Evolutionary conservation across 2,797 vertebrate species (phyloP), one percentile per base, ranked within the genome.

Genomic region (Acipenser ruthenus): DNA sequence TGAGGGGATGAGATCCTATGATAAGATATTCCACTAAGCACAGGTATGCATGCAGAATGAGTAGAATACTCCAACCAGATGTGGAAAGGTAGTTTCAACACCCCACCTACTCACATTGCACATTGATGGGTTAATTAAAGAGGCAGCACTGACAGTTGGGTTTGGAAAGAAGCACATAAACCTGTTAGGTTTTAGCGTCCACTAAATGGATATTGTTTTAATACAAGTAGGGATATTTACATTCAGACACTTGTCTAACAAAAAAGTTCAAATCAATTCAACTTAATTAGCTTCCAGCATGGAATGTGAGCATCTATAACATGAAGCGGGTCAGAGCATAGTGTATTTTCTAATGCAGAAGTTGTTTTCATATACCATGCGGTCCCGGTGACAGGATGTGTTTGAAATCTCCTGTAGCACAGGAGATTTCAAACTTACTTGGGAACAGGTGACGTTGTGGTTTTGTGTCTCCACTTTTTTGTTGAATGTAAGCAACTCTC

Each of bases 81-180:
- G 77, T 15, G 75, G 75, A 76, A 65, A 15, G 68, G 69, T 71
- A 75, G 82, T 85, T 70, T 80, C 84, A 82, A 82, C 79, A 74
- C 80, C 77, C 77, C 81, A 84, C 83, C 83, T 83, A 81, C 78
- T 86, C 82, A 79, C 79, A 77, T 75, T 79, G 80, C 79, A 79
- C 82, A 80, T 78, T 82, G 83, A 87, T 87, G 84, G 82, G 84
- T 87, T 87, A 86, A 88, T 87, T 85, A 84, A 18, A 82, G 83
- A 87, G 85, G 83, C 68, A 74, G 74, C 80, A 73, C 82, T 84
- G 87, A 88, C 85, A 84, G 82, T 81, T 80, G 82, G 80, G 75
- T 15, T 68, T 62, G 83, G 82, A 87, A 87, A 82, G 87, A 86
- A 89, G 85, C 78, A 69, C 78, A 79, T 78, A 82, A 77, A 80